Base-by-base conservation (phyloP, 1,140 invertebrate species). In the Drosophila dunni region DNA sequence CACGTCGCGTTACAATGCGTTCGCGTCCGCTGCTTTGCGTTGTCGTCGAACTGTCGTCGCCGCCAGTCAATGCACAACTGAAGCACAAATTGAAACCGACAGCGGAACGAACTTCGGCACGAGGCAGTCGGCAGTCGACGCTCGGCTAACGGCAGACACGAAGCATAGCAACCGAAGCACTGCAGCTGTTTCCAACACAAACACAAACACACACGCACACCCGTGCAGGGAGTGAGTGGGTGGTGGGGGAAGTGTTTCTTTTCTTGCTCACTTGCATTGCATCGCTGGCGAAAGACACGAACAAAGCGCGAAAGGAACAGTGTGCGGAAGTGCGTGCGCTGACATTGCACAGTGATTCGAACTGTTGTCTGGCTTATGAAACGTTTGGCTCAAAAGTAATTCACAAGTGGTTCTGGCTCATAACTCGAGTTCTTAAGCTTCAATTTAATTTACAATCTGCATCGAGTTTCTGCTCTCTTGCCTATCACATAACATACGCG, bases 1-100 rank as follows among this genome's bases (percentile, higher is more conserved):
- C 46, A 54, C 40, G 51, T 29, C 72, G 65, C 40, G 40, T 42
- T 40, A 42, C 11, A n/a, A 13, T 42, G 4, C 10, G 38, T 3
- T 13, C n/a, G 38, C 40, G 61, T 38, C 17, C 17, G 17, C 17
- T 20, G 61, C 62, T n/a, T 58, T 46, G 34, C 48, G 48, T 50
- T 20, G 50, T 15, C 63, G 63, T 50, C 66, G 64, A 58, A 82
- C 82, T 76, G 62, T 79, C 57, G 66, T 81, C 66, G 56, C 45
- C 77, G 83, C 72, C 77, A 77, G 84, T 40, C 74, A 78, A 83
- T 89, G 73, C 83, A 82, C 80, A 88, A 88, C 83, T 88, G 79
- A 88, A 70, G 17, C 46, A 13, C 3, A 13, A 56, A 45, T n/a
- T 64, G 48, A 60, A 61, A 33, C 45, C 75, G 66, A 76, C 72